Percentiles rank a stretch among this genome's conserved stretches.
These are phyloP conservation scores for Himalopsyche anomala DNA, from an alignment of 2,888 invertebrate genomes.

Conservation along the genomic window DNA sequence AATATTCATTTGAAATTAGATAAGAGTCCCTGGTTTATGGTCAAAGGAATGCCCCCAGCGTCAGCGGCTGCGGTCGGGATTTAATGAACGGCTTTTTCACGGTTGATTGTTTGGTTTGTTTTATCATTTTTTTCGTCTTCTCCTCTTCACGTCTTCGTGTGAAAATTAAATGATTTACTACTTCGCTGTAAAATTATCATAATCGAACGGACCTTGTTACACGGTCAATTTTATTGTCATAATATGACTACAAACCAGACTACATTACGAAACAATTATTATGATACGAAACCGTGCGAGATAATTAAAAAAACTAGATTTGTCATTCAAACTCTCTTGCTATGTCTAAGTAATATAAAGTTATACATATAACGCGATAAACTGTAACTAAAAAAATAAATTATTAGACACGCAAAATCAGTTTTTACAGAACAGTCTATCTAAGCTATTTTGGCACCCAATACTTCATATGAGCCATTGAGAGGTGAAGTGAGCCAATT, in stretches of 20 bases:
- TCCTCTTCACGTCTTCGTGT: conserved; percentile 58
- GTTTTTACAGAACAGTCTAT: no score
- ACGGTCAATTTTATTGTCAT: neutral
- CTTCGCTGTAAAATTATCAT: conserved; percentile 12
- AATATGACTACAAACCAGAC: neutral
- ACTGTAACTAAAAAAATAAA: no score
- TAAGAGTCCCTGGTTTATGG: neutral
- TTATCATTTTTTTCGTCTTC: conserved; percentile 48
- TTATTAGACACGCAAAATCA: no score
- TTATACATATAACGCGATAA: no score
- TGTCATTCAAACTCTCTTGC: no score
- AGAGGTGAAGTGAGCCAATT: no score
- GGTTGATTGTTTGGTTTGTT: conserved; percentile 58
- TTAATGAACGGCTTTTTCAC: conserved; percentile 62
- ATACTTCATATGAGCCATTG: no score
- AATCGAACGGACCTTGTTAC: conserved; percentile 24
- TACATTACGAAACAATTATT: no score
- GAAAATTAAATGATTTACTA: conserved; percentile 63
- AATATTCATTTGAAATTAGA: neutral
- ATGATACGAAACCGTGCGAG: no score
- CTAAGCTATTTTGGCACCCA: no score
- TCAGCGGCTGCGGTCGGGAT: conserved; percentile 55
- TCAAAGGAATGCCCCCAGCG: conserved; percentile 27
- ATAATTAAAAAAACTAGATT: no score
- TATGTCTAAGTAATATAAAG: no score